Conservation (phyloP, 2,113 vertebrate genomes). For the Psilopogon haemacephalus region DNA sequence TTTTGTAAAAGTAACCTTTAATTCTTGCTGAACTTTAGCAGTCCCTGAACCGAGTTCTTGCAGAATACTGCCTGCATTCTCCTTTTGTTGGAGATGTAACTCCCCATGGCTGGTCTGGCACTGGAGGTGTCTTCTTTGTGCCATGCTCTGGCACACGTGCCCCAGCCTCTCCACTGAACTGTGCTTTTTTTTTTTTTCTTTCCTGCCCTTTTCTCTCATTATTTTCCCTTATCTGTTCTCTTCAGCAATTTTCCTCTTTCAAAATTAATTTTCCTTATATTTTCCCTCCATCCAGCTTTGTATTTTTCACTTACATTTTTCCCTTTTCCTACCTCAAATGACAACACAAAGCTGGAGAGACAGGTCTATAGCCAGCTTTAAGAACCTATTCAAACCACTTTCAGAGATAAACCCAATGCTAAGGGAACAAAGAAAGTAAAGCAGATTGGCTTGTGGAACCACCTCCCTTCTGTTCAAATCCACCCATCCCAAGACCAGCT, state of each 20-base stretch:
- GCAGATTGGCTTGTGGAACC: neutral
- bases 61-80: neutral
- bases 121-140: neutral
- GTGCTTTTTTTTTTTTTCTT: neutral
- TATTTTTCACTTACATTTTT: neutral
- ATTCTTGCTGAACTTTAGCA: constrained; percentile 13
- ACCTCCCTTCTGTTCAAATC: neutral
- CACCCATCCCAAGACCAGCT: neutral
- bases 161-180: neutral
- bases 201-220: constrained; percentile 8
- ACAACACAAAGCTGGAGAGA: neutral
- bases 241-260: constrained; percentile 15
- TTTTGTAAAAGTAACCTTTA: constrained; percentile 36
- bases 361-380: neutral
- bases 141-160: constrained; percentile 4
- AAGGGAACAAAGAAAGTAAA: neutral
- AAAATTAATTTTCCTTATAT: neutral
- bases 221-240: constrained; percentile 29
- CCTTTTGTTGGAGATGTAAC: constrained; percentile 8
- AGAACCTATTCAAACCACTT: neutral
- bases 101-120: constrained; percentile 18
- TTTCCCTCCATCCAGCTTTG: neutral
- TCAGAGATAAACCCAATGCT: neutral
- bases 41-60: neutral
- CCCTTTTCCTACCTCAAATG: neutral